These are phyloP conservation scores for Liolophura sinensis DNA, from an alignment of 1,140 invertebrate species.

Conservation along the genomic window DNA sequence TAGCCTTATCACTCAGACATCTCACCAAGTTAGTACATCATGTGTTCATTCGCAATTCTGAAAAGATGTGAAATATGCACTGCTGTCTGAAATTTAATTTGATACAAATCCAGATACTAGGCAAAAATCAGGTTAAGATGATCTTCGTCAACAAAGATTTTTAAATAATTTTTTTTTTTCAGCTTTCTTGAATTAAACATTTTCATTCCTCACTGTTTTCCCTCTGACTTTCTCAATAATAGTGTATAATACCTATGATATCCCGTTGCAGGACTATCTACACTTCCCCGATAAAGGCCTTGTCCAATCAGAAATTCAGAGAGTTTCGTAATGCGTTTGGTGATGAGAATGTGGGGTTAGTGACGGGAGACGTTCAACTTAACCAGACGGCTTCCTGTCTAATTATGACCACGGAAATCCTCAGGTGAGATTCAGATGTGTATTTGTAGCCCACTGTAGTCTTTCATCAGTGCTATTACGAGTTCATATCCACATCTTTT, in stretches of 20 bases:
- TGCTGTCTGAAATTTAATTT: too few relatives aligned
- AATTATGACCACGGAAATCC: conserved; percentile 99
- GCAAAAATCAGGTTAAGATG: too few relatives aligned
- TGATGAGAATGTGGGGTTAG: conserved; percentile 83
- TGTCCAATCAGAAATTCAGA: conserved; percentile 99
- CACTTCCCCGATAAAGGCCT: conserved; percentile 98
- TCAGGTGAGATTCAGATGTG: conserved; percentile 63
- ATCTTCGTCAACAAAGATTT: too few relatives aligned
- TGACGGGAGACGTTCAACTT: conserved; percentile 96
- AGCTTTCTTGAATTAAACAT: not conserved
- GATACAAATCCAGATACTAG: too few relatives aligned
- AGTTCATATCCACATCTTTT: not conserved
- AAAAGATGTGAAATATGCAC: too few relatives aligned
- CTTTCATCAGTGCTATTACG: not conserved
- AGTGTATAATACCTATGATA: not conserved
- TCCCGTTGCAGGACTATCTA: conserved; percentile 82
- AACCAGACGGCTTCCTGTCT: conserved; percentile 90
- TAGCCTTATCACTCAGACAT: conserved; percentile 87
- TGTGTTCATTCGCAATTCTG: not conserved
- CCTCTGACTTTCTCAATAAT: too few relatives aligned
- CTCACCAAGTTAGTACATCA: conserved; percentile 74
- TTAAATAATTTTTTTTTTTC: too few relatives aligned
- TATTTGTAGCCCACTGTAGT: not conserved
- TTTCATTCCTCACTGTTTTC: not conserved
- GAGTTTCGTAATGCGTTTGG: conserved; percentile 90